Evolutionary conservation across 1,140 invertebrate genomes (phyloP).

Genomic region (Helicoverpa armigera): DNA sequence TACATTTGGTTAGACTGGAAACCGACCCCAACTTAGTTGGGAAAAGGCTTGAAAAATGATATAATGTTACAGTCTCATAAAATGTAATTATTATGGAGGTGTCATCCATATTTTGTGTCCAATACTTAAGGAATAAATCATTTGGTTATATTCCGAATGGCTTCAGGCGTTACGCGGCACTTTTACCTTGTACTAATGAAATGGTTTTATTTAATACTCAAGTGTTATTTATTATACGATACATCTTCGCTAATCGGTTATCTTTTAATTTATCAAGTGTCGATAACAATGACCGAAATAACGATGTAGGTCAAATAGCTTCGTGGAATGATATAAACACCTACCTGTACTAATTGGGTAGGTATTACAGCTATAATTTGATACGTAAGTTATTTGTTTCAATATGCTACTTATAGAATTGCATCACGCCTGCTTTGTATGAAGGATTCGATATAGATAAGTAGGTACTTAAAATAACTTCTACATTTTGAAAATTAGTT

Average conservation of each 20-base stretch:
- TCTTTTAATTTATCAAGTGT: slow-evolving; percentile 59
- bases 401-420: no score
- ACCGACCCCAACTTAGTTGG: no score
- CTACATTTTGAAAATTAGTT: no score
- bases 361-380: no score
- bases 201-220: slow-evolving; percentile 65
- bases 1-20: no score
- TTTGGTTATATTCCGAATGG: slow-evolving; percentile 58
- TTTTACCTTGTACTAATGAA: slow-evolving; percentile 52
- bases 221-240: slow-evolving; percentile 66
- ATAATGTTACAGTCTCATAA: background rate
- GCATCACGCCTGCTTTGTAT: no score
- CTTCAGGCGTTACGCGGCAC: slow-evolving; percentile 52
- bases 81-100: background rate
- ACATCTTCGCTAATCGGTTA: slow-evolving; percentile 64
- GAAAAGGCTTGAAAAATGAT: no score
- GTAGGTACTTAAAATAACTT: no score
- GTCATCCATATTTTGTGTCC: slow-evolving; percentile 5
- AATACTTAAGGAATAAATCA: slow-evolving; percentile 61
- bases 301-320: slow-evolving; percentile 8
- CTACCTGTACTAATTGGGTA: no score
- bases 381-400: no score
- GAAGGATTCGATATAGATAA: no score
- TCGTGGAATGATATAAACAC: slow-evolving; percentile 8
- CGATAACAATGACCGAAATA: slow-evolving; percentile 32